Evolutionary conservation across 2,113 vertebrate species (phyloP), one percentile per base, ranked within the genome.

Genomic region (Podarcis muralis): DNA sequence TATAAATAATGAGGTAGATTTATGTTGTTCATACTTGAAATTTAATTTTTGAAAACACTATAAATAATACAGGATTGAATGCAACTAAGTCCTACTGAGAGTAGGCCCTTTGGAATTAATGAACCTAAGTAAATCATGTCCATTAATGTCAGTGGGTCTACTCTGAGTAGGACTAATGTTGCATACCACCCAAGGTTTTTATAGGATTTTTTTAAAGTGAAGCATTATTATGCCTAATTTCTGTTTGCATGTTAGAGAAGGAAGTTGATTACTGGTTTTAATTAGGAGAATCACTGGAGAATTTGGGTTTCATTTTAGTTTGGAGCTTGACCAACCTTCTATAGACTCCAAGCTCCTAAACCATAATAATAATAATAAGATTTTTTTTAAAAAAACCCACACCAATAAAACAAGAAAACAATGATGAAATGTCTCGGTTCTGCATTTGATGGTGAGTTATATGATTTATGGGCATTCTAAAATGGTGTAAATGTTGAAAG

Each of bases 261-360:
- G 88, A 71, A 88, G 79, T 91, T 87, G 81, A 92, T 90, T 62
- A 48, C 16, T 88, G 20, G 68, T 84, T 91, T 93, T 96, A 95
- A 95, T 95, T 94, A 95, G 87, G 79, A 65, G 86, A 57, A 95
- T 89, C 37, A 69, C 93, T 93, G 91, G 94, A 90, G 90, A 95
- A 90, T 94, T 93, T 18, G 15, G 83, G 57, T 85, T 94, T 93
- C 93, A 94, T 95, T 95, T 95, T 75, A 86, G 85, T 91, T 94
- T 96, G 93, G 89, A 93, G 86, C 71, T 90, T 81, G 12, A 40
- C 92, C 92, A 95, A 85, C 37, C 89, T 53, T 89, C 92, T 92
- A 78, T 92, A 92, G 92, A 87, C 57, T 90, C 86, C 87, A 84
- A 93, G 82, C 80, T 87, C 94, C 95, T 93, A 76, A 81, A 86